phyloP scores from a whole-genome alignment of 2,888 invertebrate species.

The Macropis europaea region DNA sequence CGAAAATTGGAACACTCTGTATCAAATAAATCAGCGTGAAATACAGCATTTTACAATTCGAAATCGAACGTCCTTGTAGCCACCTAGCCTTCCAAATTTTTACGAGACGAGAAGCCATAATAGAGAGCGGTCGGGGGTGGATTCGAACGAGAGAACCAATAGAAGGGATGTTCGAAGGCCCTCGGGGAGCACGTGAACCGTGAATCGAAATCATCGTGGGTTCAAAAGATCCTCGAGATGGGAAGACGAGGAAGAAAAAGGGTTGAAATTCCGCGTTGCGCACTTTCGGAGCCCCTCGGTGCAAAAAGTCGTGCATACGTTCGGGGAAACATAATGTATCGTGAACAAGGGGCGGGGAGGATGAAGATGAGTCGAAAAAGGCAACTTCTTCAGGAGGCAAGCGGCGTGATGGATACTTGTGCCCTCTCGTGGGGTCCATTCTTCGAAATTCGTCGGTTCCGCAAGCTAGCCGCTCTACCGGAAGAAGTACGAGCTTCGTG shows the following conservation, averaged over 20 bases:
- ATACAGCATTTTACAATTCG: no score
- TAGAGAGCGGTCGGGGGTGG: no score
- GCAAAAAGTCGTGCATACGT: slow-evolving; percentile 22
- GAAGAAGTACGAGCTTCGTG: slow-evolving; percentile 32
- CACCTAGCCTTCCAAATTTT: no score
- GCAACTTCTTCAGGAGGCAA: slow-evolving; percentile 56
- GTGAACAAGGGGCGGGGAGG: neutral
- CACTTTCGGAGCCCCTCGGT: slow-evolving; percentile 16
- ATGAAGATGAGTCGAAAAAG: slow-evolving; percentile 36
- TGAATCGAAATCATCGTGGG: slow-evolving; percentile 21
- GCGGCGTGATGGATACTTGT: slow-evolving; percentile 49
- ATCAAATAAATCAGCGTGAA: no score
- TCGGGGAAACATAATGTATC: slow-evolving; percentile 30
- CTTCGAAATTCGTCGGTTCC: slow-evolving; percentile 53
- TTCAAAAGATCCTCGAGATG: slow-evolving; percentile 29
- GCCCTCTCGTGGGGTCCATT: slow-evolving; percentile 45
- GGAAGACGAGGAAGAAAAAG: slow-evolving; percentile 22
- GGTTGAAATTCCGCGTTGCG: slow-evolving; percentile 23
- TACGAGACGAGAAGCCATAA: no score
- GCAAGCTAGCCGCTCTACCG: slow-evolving; percentile 30
- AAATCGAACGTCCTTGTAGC: no score
- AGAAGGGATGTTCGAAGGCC: slow-evolving; percentile 4
- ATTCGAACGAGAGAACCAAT: slow-evolving; percentile 1
- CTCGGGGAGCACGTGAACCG: slow-evolving; percentile 17
- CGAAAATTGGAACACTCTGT: no score